Evolutionary conservation across 2,888 invertebrate species (phyloP).

Genomic region (Sipha maydis): DNA sequence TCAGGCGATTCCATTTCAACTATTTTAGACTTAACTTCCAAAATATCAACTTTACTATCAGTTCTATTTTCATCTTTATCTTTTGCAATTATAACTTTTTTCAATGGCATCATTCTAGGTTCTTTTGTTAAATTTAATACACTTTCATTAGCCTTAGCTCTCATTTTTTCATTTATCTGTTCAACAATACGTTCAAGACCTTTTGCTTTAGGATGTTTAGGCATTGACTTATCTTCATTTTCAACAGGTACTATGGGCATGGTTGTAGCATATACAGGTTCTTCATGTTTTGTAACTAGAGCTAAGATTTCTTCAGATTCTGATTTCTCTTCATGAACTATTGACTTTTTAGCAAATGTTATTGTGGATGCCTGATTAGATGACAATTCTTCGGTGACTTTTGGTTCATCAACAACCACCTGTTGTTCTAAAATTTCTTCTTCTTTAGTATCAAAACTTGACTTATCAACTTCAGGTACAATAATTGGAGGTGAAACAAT

Average conservation of each 20-base stretch:
- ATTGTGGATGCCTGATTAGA: slow-evolving; percentile 41
- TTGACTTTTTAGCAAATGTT: slow-evolving; percentile 51
- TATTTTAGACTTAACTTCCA: slow-evolving; percentile 52
- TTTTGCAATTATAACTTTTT: slow-evolving; percentile 47
- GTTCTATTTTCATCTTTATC: slow-evolving; percentile 46
- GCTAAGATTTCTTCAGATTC: neutral
- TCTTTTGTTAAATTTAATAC: slow-evolving; percentile 48
- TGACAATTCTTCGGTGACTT: slow-evolving; percentile 18
- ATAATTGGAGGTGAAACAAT: slow-evolving; percentile 30
- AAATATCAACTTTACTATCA: slow-evolving; percentile 33
- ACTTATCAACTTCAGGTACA: slow-evolving; percentile 7
- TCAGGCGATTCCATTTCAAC: slow-evolving; percentile 54
- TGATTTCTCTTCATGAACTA: slow-evolving; percentile 22
- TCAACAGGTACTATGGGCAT: neutral
- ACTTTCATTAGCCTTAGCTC: slow-evolving; percentile 48
- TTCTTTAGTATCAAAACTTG: slow-evolving; percentile 2
- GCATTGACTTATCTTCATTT: slow-evolving; percentile 38
- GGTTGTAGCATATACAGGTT: slow-evolving; percentile 11
- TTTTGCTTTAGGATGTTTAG: slow-evolving; percentile 57
- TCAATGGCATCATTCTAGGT: slow-evolving; percentile 57
- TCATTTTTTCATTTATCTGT: slow-evolving; percentile 57
- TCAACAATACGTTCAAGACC: slow-evolving; percentile 59
- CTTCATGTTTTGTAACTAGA: neutral
- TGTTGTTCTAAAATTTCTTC: slow-evolving; percentile 19
- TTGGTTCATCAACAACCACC: neutral